phyloP scores from a whole-genome alignment of 1,140 invertebrate genomes.

The Brachionus angularis region DNA sequence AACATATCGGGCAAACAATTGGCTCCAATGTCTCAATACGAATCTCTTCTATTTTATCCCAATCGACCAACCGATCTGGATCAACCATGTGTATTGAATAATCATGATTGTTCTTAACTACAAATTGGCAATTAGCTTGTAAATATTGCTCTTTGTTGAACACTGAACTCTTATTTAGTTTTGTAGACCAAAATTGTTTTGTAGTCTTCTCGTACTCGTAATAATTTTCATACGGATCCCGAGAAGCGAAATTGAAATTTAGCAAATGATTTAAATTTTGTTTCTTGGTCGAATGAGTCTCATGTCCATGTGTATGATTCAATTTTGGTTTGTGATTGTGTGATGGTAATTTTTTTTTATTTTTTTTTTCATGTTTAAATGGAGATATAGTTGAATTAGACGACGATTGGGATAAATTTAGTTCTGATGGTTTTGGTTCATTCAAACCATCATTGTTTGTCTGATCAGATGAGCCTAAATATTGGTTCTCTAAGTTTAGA shows the following conservation, averaged over 20 bases:
- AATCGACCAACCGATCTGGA: slow-evolving; percentile 83
- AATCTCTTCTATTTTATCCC: slow-evolving; percentile 84
- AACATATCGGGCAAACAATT: slow-evolving; percentile 78
- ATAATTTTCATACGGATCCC: slow-evolving; percentile 50
- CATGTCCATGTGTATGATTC: not conserved
- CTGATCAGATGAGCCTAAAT: no score
- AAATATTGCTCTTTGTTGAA: slow-evolving; percentile 79
- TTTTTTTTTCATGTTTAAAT: no score
- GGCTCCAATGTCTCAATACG: slow-evolving; percentile 9
- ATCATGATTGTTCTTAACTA: slow-evolving; percentile 73
- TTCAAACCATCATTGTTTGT: no score
- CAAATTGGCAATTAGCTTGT: slow-evolving; percentile 91
- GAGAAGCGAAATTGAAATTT: slow-evolving; percentile 72
- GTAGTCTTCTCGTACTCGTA: slow-evolving; percentile 40
- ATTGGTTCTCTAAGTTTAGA: no score
- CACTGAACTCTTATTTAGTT: slow-evolving; percentile 51
- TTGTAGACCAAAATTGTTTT: not conserved
- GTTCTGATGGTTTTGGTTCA: no score
- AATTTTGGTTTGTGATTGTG: not conserved
- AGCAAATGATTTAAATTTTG: slow-evolving; percentile 85
- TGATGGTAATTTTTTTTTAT: no score
- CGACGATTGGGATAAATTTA: no score
- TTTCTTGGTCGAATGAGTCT: slow-evolving; percentile 65
- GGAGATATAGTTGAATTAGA: no score
- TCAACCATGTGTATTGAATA: slow-evolving; percentile 71